Conservation (phyloP, 2,113 vertebrate genomes). For the Malurus alboscapulatus region DNA sequence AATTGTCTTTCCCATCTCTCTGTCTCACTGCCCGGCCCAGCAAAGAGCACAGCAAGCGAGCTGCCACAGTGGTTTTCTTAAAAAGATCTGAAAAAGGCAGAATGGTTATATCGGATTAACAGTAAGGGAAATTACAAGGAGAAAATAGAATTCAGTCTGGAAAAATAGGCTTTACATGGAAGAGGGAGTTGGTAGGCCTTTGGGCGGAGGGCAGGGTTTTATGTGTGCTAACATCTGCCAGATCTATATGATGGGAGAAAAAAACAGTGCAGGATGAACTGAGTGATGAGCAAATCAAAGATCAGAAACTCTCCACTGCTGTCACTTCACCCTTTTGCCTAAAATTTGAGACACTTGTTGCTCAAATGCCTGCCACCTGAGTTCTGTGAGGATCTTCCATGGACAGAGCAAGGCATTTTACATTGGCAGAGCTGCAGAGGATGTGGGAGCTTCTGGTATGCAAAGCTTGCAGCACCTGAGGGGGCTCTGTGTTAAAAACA, state of each 20-base stretch:
- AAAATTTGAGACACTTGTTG: not conserved
- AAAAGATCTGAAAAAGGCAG: not conserved
- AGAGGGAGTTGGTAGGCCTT: not conserved
- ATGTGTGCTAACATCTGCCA: accelerated
- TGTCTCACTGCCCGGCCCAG: not conserved
- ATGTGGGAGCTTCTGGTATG: not conserved
- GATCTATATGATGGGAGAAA: not conserved
- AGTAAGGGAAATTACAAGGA: not conserved
- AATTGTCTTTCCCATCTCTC: not conserved
- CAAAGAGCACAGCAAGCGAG: not conserved
- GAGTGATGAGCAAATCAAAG: not conserved
- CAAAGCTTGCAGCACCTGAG: not conserved
- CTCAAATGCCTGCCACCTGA: not conserved
- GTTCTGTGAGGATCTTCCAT: not conserved
- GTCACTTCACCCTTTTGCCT: not conserved
- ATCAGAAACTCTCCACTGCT: not conserved
- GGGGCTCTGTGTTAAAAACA: not conserved
- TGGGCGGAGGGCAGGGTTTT: not conserved
- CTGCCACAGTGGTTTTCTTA: accelerated
- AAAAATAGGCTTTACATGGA: not conserved
- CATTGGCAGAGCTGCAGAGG: not conserved
- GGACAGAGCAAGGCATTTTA: not conserved
- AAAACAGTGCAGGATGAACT: not conserved
- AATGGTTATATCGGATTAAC: accelerated
- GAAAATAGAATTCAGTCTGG: not conserved